These are phyloP conservation scores for Lucinisca nassula DNA, from an alignment of 2,888 invertebrate species.

Conservation along the genomic window DNA sequence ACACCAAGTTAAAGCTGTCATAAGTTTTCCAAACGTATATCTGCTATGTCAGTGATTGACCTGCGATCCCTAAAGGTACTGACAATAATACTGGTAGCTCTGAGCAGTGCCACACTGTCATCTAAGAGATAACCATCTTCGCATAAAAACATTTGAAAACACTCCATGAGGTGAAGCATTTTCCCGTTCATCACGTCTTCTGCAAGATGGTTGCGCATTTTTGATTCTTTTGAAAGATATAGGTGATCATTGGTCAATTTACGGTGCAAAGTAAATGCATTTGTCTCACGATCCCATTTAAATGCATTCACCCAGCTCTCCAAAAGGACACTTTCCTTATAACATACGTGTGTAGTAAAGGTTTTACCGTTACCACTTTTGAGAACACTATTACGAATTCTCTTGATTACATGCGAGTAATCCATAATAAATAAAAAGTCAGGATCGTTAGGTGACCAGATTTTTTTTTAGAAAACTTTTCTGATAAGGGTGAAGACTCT, in stretches of 20 bases:
- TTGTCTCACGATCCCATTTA: slow-evolving; percentile 28
- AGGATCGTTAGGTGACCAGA: slow-evolving; percentile 21
- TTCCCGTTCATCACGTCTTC: slow-evolving; percentile 4
- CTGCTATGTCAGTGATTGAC: slow-evolving; percentile 19
- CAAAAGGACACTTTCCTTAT: neutral
- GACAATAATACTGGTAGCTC: slow-evolving; percentile 18
- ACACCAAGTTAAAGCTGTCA: slow-evolving; percentile 10
- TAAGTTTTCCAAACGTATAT: slow-evolving; percentile 10
- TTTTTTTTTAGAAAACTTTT: slow-evolving; percentile 3
- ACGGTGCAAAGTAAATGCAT: slow-evolving; percentile 17
- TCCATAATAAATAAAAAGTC: slow-evolving; percentile 19
- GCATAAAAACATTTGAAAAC: slow-evolving; percentile 9
- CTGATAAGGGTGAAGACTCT: neutral
- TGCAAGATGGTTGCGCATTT: slow-evolving; percentile 23
- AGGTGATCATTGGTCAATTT: neutral
- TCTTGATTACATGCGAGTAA: slow-evolving; percentile 26
- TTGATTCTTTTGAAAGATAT: neutral
- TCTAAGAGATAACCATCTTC: slow-evolving; percentile 1
- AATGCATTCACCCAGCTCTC: slow-evolving; percentile 20
- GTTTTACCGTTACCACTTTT: slow-evolving; percentile 14
- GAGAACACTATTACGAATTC: slow-evolving; percentile 9
- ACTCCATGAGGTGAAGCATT: slow-evolving; percentile 13
- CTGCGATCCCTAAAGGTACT: slow-evolving; percentile 25
- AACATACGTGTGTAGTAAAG: neutral
- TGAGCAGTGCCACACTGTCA: slow-evolving; percentile 10